Base-by-base conservation (phyloP, 2,113 vertebrate species). In the Rutilus rutilus region DNA sequence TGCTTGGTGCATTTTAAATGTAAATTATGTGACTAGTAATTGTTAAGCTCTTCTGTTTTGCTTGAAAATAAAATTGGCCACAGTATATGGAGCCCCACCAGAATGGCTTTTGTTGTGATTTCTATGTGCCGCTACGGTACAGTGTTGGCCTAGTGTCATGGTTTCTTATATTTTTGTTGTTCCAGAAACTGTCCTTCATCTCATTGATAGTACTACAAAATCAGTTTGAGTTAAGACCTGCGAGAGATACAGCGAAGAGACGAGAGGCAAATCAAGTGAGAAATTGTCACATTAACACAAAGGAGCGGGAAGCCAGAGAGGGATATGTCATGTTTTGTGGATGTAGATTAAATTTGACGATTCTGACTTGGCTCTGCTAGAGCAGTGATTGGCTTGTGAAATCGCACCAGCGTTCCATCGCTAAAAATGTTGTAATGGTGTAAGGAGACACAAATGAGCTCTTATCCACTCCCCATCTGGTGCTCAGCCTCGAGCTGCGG, bases 401-500 rank as follows among this genome's bases (percentile, higher is more conserved):
- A 80, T 64, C 78, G 9, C 36, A 42, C 14, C 36, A 25, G 12
- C 30, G 2, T 60, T 78, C 2, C 57, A 42, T 78, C 14, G 33
- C 54, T 60, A 47, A 47, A 80, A 80, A 80, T 17, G 12, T 62
- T 2, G 23, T 64, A 27, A 27, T 80, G 59, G 39, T 80, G 78
- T 80, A 80, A 62, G 57, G 78, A 79, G 78, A 80, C 78, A 64
- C 39, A 27, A 64, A 47, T 64, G 78, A 80, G 78, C 59, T 64
- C 59, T 80, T 39, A 2, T 54, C 33, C 59, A 19, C 54, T 60
- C 77, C 39, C 59, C 59, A 45, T 64, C 78, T 64, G 54, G 10
- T 59, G 33, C 54, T 60, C 23, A 15, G 77, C 54, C 76, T 78
- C 10, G 11, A 78, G 77, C 77, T n/a, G 27, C 11, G 76, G 52